These are phyloP conservation scores for Saturnia pavonia DNA, from an alignment of 2,888 invertebrate species.

Conservation along the genomic window DNA sequence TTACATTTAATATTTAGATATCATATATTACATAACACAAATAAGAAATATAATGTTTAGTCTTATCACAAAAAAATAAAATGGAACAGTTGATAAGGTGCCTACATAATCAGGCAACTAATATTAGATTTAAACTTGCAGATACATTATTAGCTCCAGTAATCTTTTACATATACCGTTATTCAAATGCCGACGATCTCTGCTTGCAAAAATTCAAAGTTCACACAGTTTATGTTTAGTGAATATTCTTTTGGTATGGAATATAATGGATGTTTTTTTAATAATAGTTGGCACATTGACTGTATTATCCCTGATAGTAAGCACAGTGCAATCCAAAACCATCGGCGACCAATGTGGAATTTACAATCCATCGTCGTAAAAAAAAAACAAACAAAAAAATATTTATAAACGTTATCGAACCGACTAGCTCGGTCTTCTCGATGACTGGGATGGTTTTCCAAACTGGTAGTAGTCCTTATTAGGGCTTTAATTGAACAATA, in stretches of 20 bases:
- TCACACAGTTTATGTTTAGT: slow-evolving; percentile 25
- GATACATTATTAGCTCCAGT: slow-evolving; percentile 50
- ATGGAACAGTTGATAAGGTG: slow-evolving; percentile 43
- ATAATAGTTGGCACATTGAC: too few species aligned
- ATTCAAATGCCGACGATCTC: slow-evolving; percentile 48
- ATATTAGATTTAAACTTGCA: slow-evolving; percentile 46
- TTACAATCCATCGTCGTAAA: too few species aligned
- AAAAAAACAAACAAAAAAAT: too few species aligned
- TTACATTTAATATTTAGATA: neutral
- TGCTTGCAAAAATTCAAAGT: slow-evolving; percentile 37
- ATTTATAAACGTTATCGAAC: too few species aligned
- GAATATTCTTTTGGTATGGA: slow-evolving; percentile 27
- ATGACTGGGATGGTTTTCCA: too few species aligned
- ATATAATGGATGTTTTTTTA: too few species aligned
- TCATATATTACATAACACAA: neutral
- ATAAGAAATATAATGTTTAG: slow-evolving; percentile 22
- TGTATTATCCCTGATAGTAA: too few species aligned
- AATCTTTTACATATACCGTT: slow-evolving; percentile 64
- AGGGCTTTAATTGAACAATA: too few species aligned
- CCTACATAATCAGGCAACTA: slow-evolving; percentile 32
- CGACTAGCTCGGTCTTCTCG: too few species aligned
- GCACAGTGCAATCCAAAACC: too few species aligned
- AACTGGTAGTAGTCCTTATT: too few species aligned
- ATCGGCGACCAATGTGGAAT: too few species aligned
- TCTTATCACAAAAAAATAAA: slow-evolving; percentile 38